These are phyloP conservation scores for Porites divaricata DNA, from an alignment of 92 coral and sea anemone genomes.

Conservation along the genomic window DNA sequence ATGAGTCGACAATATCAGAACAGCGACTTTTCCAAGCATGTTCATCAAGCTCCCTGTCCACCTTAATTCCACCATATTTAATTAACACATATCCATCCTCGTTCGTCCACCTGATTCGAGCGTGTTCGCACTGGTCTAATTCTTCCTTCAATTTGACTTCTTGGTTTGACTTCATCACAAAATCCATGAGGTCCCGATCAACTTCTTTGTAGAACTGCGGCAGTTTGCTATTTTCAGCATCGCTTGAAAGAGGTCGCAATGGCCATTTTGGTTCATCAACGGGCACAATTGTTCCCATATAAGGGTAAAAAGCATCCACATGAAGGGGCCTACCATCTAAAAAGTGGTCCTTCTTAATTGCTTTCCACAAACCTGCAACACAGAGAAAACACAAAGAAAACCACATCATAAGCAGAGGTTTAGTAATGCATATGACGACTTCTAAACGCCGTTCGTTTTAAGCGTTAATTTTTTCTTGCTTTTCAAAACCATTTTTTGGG, in stretches of 20 bases:
- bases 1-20: neutral
- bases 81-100: conserved; percentile 10
- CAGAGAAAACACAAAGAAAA: too few relatives aligned
- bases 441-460: too few relatives aligned
- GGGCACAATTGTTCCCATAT: conserved; percentile 27
- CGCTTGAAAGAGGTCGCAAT: conserved; percentile 2
- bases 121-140: neutral
- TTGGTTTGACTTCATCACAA: conserved; percentile 39
- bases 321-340: conserved; percentile 8
- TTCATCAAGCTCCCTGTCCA: conserved; percentile 34
- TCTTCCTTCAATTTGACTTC: conserved; percentile 15
- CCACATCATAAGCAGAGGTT: too few relatives aligned
- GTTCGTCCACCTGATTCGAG: conserved; percentile 17
- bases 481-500: too few relatives aligned
- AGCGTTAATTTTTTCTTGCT: too few relatives aligned
- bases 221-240: neutral
- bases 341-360: conserved; percentile 16
- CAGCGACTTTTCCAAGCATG: conserved; percentile 19
- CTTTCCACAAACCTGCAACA: conserved; percentile 9
- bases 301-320: conserved; percentile 37
- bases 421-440: too few relatives aligned
- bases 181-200: conserved; percentile 23
- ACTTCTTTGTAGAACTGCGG: conserved; percentile 20
- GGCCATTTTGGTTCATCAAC: conserved; percentile 12
- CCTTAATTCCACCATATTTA: conserved; percentile 13